Evolutionary conservation across 2,888 invertebrate species (phyloP).

Genomic region (Dryocosmus kuriphilus): DNA sequence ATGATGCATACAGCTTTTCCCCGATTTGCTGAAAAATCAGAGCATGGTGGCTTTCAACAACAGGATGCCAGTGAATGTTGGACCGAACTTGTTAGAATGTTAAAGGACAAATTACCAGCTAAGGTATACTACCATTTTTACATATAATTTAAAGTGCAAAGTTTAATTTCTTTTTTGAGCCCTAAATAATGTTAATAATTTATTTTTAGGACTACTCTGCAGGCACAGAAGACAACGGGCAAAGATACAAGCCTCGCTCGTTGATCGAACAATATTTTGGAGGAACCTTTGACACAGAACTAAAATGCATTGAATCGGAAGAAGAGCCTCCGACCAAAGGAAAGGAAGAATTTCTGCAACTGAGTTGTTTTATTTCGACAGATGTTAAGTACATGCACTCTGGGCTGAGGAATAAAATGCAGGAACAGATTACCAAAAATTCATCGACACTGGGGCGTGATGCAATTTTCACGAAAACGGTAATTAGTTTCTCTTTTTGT

Average conservation of each 20-base stretch:
- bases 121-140: slow-evolving; percentile 74
- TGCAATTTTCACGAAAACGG: slow-evolving; percentile 94
- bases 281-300: slow-evolving; percentile 91
- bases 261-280: slow-evolving; percentile 97
- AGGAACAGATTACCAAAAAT: slow-evolving; percentile 93
- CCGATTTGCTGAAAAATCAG: slow-evolving; percentile 93
- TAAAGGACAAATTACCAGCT: slow-evolving; percentile 90
- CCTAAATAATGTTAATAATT: slow-evolving; percentile 44
- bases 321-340: slow-evolving; percentile 88
- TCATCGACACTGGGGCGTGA: slow-evolving; percentile 91
- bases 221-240: slow-evolving; percentile 44
- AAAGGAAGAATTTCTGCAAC: slow-evolving; percentile 93
- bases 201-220: slow-evolving; percentile 57
- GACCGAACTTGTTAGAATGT: slow-evolving; percentile 94
- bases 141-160: neutral
- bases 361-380: slow-evolving; percentile 97
- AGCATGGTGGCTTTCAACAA: slow-evolving; percentile 95
- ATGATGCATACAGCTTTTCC: slow-evolving; percentile 92
- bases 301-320: slow-evolving; percentile 93
- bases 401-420: slow-evolving; percentile 85
- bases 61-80: slow-evolving; percentile 99
- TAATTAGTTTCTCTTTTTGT: slow-evolving; percentile 71
- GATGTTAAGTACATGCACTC: slow-evolving; percentile 98
- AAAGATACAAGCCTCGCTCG: slow-evolving; percentile 79
- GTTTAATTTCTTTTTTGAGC: slow-evolving; percentile 2